Evolutionary conservation across 2,888 invertebrate species (phyloP), one percentile per base, ranked within the genome.

Genomic region (Latheticus oryzae): DNA sequence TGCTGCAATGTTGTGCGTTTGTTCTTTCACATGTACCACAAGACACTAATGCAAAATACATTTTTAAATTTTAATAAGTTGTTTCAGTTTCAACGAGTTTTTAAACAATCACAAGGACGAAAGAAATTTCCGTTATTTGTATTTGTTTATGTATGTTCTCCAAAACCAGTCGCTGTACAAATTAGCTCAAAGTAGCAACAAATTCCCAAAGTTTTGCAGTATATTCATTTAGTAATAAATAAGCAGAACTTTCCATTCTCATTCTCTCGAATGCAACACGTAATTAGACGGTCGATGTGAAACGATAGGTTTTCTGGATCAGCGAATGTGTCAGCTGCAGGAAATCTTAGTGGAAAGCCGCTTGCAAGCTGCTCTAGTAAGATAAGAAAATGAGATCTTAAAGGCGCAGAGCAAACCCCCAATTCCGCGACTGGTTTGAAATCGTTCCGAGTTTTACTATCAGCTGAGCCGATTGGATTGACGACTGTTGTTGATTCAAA

Each of bases 261-360:
- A 19, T 37, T 17, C 5, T 24, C 13, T 45, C n/a, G n/a, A 11
- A 48, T 38, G 48, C 55, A 55, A 55, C 47, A 48, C 32, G 48
- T 55, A 55, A 48, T 48, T 48, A 38, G 21, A 11, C 5, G 15
- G 16, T 28, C 37, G 42, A 53, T 38, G 40, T 51, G 52, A 58
- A 23, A 43, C 52, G 53, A 54, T 53, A 48, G 53, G 15, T 28
- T 38, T 65, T 62, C 61, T 60, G 55, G 61, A 65, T 67, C 67
- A 60, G 60, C 63, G 61, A 59, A 62, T 56, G 60, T 62, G 67
- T 65, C 67, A 64, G 62, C 61, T 62, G 67, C 62, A 64, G 57
- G 59, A 65, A 60, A 65, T 65, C 59, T 61, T 55, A 42, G 28
- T 40, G 51, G 56, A 57, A 52, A 54, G 54, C 43, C 51, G 58